A percentile compares a stretch with the other conserved stretches of the same genome.
phyloP scores from a whole-genome alignment of 2,797 vertebrate species.

The Spinus pinus region DNA sequence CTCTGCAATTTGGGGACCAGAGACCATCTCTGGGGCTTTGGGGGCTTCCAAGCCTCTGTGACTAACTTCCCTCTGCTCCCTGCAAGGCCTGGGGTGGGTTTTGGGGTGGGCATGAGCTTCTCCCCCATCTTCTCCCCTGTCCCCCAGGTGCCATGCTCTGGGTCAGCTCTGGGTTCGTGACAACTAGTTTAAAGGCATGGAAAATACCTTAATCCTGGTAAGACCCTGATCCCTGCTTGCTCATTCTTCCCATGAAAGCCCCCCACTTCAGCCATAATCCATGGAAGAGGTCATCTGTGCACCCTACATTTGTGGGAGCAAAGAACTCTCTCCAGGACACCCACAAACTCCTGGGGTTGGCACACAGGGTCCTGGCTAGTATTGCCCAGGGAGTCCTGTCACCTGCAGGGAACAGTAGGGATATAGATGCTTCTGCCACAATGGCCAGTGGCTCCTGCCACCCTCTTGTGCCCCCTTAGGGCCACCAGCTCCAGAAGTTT shows the following conservation, averaged over 20 bases:
- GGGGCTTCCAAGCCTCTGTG: background rate
- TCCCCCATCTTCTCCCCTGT: background rate
- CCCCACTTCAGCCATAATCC: background rate
- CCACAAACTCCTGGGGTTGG: background rate
- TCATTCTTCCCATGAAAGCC: background rate
- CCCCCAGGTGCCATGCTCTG: background rate
- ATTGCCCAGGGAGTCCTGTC: background rate
- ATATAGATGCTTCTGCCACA: background rate
- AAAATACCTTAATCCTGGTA: conserved; percentile 34
- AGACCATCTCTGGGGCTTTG: background rate
- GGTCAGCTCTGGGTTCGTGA: background rate
- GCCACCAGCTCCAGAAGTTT: background rate
- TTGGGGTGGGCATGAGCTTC: accelerated
- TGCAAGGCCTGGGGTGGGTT: background rate
- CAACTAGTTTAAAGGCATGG: background rate
- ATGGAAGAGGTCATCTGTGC: background rate
- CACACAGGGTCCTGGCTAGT: background rate
- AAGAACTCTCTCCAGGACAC: background rate
- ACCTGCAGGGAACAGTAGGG: background rate
- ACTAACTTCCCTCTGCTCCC: background rate
- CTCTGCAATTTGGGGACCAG: accelerated
- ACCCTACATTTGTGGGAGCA: background rate
- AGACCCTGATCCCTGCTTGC: background rate
- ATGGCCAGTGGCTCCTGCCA: background rate
- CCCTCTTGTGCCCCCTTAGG: background rate